These are phyloP conservation scores for silkworm (Bombyx mori) DNA, from an alignment of 1,140 invertebrate genomes.

Conservation along the genomic window DNA sequence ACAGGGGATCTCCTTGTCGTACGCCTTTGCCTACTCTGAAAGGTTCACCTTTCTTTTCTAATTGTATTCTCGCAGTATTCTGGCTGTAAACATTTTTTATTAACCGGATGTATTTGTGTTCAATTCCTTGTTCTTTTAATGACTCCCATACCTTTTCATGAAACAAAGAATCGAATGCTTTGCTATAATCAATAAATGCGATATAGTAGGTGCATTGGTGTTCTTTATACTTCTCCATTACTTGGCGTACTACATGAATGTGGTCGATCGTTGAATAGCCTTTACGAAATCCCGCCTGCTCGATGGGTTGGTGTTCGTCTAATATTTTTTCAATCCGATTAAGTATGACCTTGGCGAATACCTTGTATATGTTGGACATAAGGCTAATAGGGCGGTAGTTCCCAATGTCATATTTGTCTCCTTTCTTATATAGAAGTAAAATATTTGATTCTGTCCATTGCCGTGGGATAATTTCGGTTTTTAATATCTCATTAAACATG, in stretches of 20 bases:
- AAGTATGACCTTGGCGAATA: slow-evolving; percentile 8
- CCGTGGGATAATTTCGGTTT: neutral
- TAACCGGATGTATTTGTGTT: slow-evolving; percentile 3
- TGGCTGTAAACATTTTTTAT: slow-evolving; percentile 14
- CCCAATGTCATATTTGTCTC: slow-evolving; percentile 9
- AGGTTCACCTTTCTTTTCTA: slow-evolving; percentile 11
- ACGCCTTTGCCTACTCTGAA: slow-evolving; percentile 9
- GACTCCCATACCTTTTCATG: slow-evolving; percentile 14
- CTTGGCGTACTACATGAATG: slow-evolving; percentile 17
- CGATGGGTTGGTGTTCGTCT: slow-evolving; percentile 10
- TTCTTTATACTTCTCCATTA: slow-evolving; percentile 10
- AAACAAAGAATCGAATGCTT: neutral
- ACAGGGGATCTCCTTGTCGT: slow-evolving; percentile 12
- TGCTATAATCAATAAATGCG: slow-evolving; percentile 7
- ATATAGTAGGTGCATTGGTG: neutral
- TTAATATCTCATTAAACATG: slow-evolving; percentile 1
- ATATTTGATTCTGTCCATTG: slow-evolving; percentile 12
- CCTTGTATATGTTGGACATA: slow-evolving; percentile 27
- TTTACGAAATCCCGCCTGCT: slow-evolving; percentile 14
- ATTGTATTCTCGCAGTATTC: slow-evolving; percentile 13
- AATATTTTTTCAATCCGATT: slow-evolving; percentile 10
- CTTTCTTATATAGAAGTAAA: slow-evolving; percentile 16
- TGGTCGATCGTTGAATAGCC: slow-evolving; percentile 15
- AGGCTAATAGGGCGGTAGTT: slow-evolving; percentile 20
- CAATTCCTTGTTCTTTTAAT: slow-evolving; percentile 15